phyloP scores from a whole-genome alignment of 2,797 vertebrate species.

The Melanotaenia boesemani region DNA sequence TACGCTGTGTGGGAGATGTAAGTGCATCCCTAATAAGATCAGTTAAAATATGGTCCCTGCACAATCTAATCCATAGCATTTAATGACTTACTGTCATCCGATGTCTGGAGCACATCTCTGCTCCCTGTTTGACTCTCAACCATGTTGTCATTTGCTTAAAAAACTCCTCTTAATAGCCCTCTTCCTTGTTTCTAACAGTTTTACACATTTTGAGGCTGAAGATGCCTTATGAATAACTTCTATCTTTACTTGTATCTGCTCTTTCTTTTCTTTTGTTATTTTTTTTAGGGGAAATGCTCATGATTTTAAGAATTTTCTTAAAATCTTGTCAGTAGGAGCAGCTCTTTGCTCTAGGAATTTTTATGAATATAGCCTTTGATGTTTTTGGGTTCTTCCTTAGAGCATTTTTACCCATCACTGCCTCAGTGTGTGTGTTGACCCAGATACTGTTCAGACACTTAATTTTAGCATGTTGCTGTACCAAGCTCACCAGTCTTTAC shows the following conservation, averaged over 20 bases:
- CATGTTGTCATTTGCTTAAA: background rate
- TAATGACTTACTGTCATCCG: background rate
- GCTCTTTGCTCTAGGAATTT: background rate
- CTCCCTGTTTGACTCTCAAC: background rate
- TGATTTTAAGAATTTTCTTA: background rate
- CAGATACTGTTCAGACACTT: slow-evolving; percentile 46
- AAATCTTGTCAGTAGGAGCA: background rate
- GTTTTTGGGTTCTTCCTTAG: slow-evolving; percentile 5
- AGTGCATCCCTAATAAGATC: background rate
- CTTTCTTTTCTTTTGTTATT: background rate
- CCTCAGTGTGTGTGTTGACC: slow-evolving; percentile 25
- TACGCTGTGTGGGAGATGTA: background rate
- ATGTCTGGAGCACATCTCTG: background rate
- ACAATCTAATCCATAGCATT: background rate
- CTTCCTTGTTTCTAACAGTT: background rate
- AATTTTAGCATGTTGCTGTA: slow-evolving; percentile 11
- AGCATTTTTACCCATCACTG: slow-evolving; percentile 9
- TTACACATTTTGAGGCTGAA: background rate
- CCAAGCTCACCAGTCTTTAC: background rate
- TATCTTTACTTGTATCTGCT: background rate
- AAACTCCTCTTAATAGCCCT: background rate
- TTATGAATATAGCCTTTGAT: background rate
- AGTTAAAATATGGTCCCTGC: background rate
- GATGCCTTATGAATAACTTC: background rate
- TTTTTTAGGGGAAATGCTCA: too few species aligned